A percentile compares a stretch with the other conserved stretches of the same genome.
These are phyloP conservation scores for Falco columbarius DNA, from an alignment of 2,797 vertebrate species.

Conservation along the genomic window DNA sequence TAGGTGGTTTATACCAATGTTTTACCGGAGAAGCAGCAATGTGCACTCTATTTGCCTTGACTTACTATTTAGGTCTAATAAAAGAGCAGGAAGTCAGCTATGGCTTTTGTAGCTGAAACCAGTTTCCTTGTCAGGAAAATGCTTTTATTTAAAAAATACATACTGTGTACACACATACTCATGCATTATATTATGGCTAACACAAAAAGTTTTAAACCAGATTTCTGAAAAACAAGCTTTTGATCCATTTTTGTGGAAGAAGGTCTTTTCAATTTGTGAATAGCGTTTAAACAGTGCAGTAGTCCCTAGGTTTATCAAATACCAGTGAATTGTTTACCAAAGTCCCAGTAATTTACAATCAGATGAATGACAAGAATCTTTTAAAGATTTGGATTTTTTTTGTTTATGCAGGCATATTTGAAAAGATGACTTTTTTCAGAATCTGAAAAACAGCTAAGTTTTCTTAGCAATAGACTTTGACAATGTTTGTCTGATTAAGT, in stretches of 20 bases:
- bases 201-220: neutral
- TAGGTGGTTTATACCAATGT: neutral
- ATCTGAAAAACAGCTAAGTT: neutral
- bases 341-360: neutral
- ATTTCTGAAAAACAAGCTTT: neutral
- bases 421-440: neutral
- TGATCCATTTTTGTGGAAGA: neutral
- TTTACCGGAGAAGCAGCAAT: neutral
- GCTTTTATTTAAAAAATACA: neutral
- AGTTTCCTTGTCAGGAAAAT: neutral
- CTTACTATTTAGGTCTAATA: neutral
- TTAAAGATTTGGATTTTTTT: neutral
- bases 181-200: neutral
- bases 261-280: neutral
- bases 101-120: neutral
- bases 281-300: neutral
- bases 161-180: neutral
- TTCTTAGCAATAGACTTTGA: neutral
- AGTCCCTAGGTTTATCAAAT: neutral
- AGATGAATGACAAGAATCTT: neutral
- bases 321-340: neutral
- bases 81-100: slow-evolving; percentile 1
- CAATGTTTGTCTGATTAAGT: neutral
- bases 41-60: neutral
- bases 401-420: neutral